These are phyloP conservation scores for Dryocosmus kuriphilus DNA, from an alignment of 2,888 invertebrate genomes.

Conservation along the genomic window DNA sequence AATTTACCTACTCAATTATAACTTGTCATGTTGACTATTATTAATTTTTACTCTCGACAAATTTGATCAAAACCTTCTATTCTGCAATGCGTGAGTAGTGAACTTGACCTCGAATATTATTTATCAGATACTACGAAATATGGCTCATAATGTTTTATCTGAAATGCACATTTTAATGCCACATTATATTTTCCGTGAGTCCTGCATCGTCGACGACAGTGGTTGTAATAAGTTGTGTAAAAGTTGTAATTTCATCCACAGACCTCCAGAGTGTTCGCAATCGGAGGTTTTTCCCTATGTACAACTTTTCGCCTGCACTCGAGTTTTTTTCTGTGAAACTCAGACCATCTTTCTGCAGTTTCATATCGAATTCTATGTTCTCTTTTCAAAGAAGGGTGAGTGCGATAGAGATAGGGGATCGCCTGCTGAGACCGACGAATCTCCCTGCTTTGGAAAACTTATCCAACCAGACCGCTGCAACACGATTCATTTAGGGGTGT, in stretches of 20 bases:
- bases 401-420: slow-evolving; percentile 6
- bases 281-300: background rate
- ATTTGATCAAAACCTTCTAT: too few relatives aligned
- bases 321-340: slow-evolving; percentile 24
- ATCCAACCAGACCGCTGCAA: slow-evolving; percentile 27
- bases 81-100: background rate
- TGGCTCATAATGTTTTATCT: background rate
- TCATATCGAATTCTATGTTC: slow-evolving; percentile 44
- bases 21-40: background rate
- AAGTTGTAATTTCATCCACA: slow-evolving; percentile 20
- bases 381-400: slow-evolving; percentile 23
- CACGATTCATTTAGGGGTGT: slow-evolving; percentile 21
- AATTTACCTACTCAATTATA: too few relatives aligned
- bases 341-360: slow-evolving; percentile 33
- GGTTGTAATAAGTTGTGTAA: slow-evolving; percentile 5
- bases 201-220: background rate
- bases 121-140: background rate
- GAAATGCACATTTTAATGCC: background rate
- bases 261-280: background rate
- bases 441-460: slow-evolving; percentile 22
- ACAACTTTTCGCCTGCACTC: slow-evolving; percentile 19
- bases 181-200: background rate
- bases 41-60: background rate
- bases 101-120: background rate
- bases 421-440: slow-evolving; percentile 11